phyloP scores from a whole-genome alignment of 2,113 vertebrate genomes.

The Takifugu flavidus region DNA sequence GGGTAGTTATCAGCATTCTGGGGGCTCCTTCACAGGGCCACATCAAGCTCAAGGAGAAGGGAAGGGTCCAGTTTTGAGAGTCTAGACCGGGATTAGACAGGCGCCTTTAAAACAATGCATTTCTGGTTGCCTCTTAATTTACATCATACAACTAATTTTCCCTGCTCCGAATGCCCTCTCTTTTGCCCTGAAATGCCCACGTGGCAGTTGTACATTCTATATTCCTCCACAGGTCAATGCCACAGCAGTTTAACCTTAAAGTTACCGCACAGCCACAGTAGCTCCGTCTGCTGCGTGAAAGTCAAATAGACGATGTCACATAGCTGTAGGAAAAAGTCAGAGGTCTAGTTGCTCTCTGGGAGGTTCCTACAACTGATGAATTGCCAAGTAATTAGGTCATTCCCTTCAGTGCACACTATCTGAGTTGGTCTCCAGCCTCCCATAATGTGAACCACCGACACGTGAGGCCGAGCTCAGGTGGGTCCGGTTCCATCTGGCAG shows the following conservation, averaged over 20 bases:
- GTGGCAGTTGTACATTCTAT: too few relatives aligned
- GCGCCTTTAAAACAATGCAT: constrained; percentile 37
- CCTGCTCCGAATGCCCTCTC: neutral
- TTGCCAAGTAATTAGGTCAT: constrained; percentile 65
- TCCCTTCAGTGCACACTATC: constrained; percentile 57
- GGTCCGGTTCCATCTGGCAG: constrained; percentile 37
- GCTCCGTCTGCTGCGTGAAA: too few relatives aligned
- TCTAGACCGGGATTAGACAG: constrained; percentile 41
- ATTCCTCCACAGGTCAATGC: too few relatives aligned
- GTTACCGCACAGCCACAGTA: too few relatives aligned
- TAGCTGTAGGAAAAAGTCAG: too few relatives aligned
- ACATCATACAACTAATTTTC: constrained; percentile 14
- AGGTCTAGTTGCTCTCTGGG: constrained; percentile 4
- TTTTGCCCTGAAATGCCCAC: too few relatives aligned
- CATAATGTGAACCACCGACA: constrained; percentile 70
- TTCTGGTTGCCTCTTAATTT: constrained; percentile 30
- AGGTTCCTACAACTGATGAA: constrained; percentile 45
- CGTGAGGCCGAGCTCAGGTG: constrained; percentile 58
- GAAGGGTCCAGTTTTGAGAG: constrained; percentile 39
- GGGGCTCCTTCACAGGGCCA: constrained; percentile 51
- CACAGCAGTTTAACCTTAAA: too few relatives aligned
- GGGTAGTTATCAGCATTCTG: constrained; percentile 71
- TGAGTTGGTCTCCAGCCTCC: constrained; percentile 46
- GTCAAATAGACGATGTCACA: too few relatives aligned
- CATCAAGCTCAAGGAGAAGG: constrained; percentile 52